A percentile compares a stretch with the other conserved stretches of the same genome.
These are phyloP conservation scores for Vidua macroura DNA, from an alignment of 2,113 vertebrate species.

Conservation along the genomic window DNA sequence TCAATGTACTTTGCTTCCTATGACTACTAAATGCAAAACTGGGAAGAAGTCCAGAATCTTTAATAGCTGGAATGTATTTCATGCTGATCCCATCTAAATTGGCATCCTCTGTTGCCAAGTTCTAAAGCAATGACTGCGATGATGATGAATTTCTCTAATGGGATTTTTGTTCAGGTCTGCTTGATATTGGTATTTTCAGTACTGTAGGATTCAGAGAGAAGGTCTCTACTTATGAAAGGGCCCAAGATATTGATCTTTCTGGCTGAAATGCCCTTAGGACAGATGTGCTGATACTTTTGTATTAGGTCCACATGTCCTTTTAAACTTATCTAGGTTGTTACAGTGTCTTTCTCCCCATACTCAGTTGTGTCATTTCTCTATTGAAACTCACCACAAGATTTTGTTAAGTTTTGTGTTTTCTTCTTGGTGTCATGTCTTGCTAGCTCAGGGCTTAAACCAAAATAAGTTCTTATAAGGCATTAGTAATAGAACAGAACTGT, in stretches of 20 bases:
- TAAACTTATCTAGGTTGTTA: background rate
- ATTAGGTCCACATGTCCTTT: background rate
- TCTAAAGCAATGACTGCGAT: background rate
- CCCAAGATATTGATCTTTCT: background rate
- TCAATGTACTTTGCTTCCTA: background rate
- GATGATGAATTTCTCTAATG: constrained; percentile 24
- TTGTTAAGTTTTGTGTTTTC: background rate
- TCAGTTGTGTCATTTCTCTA: background rate
- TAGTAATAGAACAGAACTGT: background rate
- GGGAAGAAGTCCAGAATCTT: constrained; percentile 25
- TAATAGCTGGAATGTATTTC: constrained; percentile 22
- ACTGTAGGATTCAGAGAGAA: background rate
- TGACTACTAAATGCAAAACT: constrained; percentile 19
- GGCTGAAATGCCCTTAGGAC: background rate
- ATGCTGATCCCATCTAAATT: constrained; percentile 21
- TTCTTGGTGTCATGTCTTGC: background rate
- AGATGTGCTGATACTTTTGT: background rate
- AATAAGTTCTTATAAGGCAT: background rate
- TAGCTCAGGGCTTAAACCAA: background rate
- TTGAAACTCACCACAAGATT: background rate
- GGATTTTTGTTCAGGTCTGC: background rate
- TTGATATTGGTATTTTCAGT: background rate
- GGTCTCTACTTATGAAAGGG: background rate
- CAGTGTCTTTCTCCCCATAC: background rate
- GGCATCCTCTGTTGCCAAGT: background rate